Base-by-base conservation (phyloP, 2,888 invertebrate species). In the Orthosia gracilis region DNA sequence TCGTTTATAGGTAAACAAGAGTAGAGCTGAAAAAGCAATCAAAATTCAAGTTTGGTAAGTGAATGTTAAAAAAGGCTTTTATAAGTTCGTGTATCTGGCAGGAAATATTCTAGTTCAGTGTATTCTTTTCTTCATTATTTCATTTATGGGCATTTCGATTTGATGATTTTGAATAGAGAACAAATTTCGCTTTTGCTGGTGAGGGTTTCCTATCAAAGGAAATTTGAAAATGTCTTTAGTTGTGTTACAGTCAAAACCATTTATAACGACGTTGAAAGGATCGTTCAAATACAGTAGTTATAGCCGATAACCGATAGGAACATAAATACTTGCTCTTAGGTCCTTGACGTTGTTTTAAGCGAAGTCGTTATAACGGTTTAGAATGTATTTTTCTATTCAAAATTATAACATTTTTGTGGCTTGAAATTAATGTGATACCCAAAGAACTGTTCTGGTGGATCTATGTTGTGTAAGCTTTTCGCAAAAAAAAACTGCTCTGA, bases 1-100 rank as follows among this genome's bases (percentile, higher is more conserved):
- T 87, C 78, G 77, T 90, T 95, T 95, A 90, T 95, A 95, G 95
- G 95, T 94, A 95, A 95, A 94, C 92, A 88, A 85, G 94, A 95
- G 74, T 95, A 95, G 87, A 89, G 91, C 91, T 81, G 90, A 88
- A 80, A 82, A 86, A 81, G 73, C 84, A 88, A 85, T 86, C 87
- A 89, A 86, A 87, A 83, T 81, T 82, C 80, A 68, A 78, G 84
- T 82, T 85, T 85, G 91, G 92, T 92, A 91, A 91, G 94, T 93
- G 70, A 57, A 65, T 61, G 54, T 49, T 78, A 75, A 62, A 67
- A 58, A 57, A 7, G 74, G 73, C 72, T 76, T 47, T 49, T 65
- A 23, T 23, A 26, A 52, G 17, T 62, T 61, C 18, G 21, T 65
- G 11, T 13, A 86, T 85, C 88, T 89, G 89, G 88, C 89, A 89